Evolutionary conservation across 2,113 vertebrate species (phyloP), one percentile per base, ranked within the genome.

Genomic region (Carlito syrichta): DNA sequence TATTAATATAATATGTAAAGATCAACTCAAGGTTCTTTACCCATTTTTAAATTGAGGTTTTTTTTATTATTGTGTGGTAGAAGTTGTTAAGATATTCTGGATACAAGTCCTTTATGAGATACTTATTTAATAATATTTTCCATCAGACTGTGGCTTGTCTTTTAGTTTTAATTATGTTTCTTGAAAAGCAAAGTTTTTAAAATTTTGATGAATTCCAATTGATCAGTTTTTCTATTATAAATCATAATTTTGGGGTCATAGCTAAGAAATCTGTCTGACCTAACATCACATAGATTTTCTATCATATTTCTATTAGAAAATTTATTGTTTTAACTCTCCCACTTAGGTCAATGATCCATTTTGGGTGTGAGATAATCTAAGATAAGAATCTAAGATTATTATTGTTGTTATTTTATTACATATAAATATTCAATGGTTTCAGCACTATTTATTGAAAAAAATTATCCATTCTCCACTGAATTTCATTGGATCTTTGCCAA

Each of bases 71-170:
- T 91, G 83, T 40, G 32, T 54, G 91, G 17, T 68, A 83, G 54
- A 91, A 91, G 5, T 83, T 96, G 48, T 86, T 96, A 69, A 81
- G 77, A 71, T 54, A 82, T 91, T 86, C 56, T 85, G 38, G 22
- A 54, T 58, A 14, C 13, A 84, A 87, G 1, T 81, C 19, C 13
- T 83, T 87, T 92, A n/a, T 77, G 30, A 84, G 74, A 43, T 60
- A 82, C 12, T 25, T 82, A 89, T 83, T 93, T 89, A 20, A 77
- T 93, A 95, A 54, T 86, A 35, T 52, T 96, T 96, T 78, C 30
- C 48, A 38, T 85, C 38, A 81, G 8, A 32, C 45, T 88, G 11
- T 58, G 4, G 14, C 30, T 89, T 93, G 12, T 60, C 40, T 78
- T 95, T 93, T 93, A 77, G 77, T 58, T 91, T 93, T 89, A 78